phyloP scores from a whole-genome alignment of 2,113 vertebrate genomes.

The Indicator maculatus region DNA sequence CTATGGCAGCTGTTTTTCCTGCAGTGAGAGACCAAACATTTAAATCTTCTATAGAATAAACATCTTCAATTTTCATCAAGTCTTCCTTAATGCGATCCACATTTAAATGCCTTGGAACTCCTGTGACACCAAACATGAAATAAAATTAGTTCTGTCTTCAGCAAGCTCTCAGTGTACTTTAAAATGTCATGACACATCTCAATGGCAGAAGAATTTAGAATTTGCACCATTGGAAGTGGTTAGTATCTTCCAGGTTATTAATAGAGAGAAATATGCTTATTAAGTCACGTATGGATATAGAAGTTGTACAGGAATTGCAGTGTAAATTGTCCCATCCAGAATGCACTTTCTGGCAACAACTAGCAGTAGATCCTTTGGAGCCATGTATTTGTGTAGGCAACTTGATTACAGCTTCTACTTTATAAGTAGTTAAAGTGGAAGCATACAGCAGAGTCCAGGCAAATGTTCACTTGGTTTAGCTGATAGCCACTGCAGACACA shows the following conservation, averaged over 20 bases:
- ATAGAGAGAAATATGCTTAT: neutral
- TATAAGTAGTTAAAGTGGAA: neutral
- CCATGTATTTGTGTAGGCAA: neutral
- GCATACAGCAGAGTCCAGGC: neutral
- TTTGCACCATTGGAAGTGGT: neutral
- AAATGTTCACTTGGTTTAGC: neutral
- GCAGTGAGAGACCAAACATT: conserved; percentile 94
- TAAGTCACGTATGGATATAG: neutral
- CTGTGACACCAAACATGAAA: conserved; percentile 71
- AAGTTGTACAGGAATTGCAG: neutral
- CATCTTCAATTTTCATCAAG: conserved; percentile 91
- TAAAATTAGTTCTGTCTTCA: neutral
- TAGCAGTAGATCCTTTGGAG: neutral
- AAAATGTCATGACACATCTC: neutral
- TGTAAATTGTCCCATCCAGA: neutral
- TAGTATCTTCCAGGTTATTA: neutral
- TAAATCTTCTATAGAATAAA: conserved; percentile 92
- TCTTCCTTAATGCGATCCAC: conserved; percentile 87
- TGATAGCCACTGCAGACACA: neutral
- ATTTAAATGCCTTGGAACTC: conserved; percentile 90
- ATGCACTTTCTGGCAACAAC: neutral
- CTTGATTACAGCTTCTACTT: neutral
- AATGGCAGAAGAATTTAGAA: neutral
- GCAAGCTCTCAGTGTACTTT: neutral
- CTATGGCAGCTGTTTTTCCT: conserved; percentile 89